Percentiles rank a stretch among this genome's conserved stretches.
These are phyloP conservation scores for Synanthedon tipuliformis DNA, from an alignment of 2,888 invertebrate genomes.

Conservation along the genomic window DNA sequence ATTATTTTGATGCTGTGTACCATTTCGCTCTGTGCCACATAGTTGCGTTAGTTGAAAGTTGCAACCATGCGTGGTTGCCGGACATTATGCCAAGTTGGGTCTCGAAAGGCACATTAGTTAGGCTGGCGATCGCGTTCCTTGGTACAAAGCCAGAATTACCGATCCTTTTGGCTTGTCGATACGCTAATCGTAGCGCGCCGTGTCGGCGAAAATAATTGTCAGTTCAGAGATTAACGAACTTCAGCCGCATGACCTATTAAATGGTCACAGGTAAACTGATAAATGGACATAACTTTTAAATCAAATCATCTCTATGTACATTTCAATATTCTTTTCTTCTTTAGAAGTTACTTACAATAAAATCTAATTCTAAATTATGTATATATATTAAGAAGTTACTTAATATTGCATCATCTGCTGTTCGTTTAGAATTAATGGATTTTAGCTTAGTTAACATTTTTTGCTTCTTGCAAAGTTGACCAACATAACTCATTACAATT, in stretches of 20 bases:
- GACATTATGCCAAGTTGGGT: constrained; percentile 63
- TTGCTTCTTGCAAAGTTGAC: too few species aligned
- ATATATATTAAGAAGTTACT: too few species aligned
- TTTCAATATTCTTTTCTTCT: too few species aligned
- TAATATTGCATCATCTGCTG: too few species aligned
- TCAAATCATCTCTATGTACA: too few species aligned
- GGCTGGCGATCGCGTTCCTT: constrained; percentile 60
- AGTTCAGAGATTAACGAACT: constrained; percentile 68
- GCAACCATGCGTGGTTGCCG: constrained; percentile 12
- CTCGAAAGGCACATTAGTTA: constrained; percentile 60
- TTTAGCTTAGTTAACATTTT: too few species aligned
- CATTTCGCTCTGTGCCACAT: not conserved
- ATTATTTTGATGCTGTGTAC: not conserved
- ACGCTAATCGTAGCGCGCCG: constrained; percentile 49
- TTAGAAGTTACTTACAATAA: too few species aligned
- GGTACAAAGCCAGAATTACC: constrained; percentile 66
- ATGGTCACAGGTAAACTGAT: constrained; percentile 12
- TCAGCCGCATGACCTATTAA: constrained; percentile 63
- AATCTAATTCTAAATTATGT: too few species aligned
- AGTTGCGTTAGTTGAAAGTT: not conserved
- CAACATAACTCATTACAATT: too few species aligned
- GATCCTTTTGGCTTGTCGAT: constrained; percentile 68
- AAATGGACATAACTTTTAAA: not conserved
- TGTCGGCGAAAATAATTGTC: constrained; percentile 59
- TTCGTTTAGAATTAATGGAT: too few species aligned